phyloP scores from a whole-genome alignment of 92 coral and sea anemone genomes.

The Bergia puertoricense region DNA sequence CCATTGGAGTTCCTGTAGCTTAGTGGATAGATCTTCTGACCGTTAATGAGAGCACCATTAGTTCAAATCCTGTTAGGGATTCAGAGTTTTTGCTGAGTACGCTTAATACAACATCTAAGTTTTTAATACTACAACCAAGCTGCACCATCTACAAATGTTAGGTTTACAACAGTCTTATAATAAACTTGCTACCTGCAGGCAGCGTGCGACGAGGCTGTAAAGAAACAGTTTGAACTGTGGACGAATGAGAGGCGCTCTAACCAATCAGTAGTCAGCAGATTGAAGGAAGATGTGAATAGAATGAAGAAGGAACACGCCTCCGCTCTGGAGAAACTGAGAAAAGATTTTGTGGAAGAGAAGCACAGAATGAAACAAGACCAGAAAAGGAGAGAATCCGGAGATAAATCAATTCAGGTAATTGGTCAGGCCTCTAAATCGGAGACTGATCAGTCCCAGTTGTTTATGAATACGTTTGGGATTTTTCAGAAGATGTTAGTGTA shows the following conservation, averaged over 20 bases:
- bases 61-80: no score
- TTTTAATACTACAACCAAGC: no score
- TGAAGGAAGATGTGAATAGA: conserved; percentile 56
- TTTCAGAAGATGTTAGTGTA: no score
- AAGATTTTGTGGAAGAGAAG: conserved; percentile 58
- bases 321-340: conserved; percentile 53
- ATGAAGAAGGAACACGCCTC: conserved; percentile 60
- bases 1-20: no score
- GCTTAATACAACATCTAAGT: no score
- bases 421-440: background rate
- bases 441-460: background rate
- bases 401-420: conserved; percentile 63
- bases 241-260: conserved; percentile 59
- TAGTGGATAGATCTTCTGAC: no score
- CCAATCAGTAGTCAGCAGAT: conserved; percentile 58
- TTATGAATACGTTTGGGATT: background rate
- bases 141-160: no score
- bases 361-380: conserved; percentile 35
- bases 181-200: background rate
- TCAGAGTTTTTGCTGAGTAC: no score
- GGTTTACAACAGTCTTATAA: background rate
- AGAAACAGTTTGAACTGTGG: conserved; percentile 67
- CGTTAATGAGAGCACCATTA: no score
- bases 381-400: conserved; percentile 52
- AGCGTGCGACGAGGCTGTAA: conserved; percentile 61